Percentiles rank a stretch among this genome's conserved stretches.
phyloP scores from a whole-genome alignment of 2,113 vertebrate species.

The Scomber colias region DNA sequence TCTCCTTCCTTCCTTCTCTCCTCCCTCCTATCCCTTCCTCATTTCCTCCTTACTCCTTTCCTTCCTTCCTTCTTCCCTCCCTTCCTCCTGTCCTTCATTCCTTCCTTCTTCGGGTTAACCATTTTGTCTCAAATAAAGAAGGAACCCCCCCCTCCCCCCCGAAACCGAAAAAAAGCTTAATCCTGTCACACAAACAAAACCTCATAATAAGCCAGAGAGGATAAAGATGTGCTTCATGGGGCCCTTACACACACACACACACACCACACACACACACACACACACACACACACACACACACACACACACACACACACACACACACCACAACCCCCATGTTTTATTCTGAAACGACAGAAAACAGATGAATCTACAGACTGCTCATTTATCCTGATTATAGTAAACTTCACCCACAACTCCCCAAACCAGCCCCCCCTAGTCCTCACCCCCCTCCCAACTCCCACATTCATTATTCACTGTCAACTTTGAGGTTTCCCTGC shows the following conservation, averaged over 20 bases:
- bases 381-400: conserved; percentile 48
- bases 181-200: conserved; percentile 21
- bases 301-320: conserved; percentile 4
- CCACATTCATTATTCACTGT: conserved; percentile 49
- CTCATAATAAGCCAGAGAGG: conserved; percentile 24
- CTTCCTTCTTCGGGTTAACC: too few relatives aligned
- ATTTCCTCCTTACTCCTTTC: too few relatives aligned
- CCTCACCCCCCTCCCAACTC: background rate
- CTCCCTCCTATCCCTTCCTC: too few relatives aligned
- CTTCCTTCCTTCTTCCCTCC: too few relatives aligned
- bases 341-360: conserved; percentile 23
- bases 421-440: conserved; percentile 7
- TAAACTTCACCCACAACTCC: conserved; percentile 35
- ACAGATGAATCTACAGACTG: conserved; percentile 45
- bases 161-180: too few relatives aligned
- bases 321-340: background rate
- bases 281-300: conserved; percentile 13
- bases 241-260: conserved; percentile 11
- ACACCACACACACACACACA: conserved; percentile 4
- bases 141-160: too few relatives aligned
- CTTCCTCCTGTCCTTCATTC: too few relatives aligned
- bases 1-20: too few relatives aligned
- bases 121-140: too few relatives aligned
- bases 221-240: conserved; percentile 21
- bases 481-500: conserved; percentile 54